phyloP scores from a whole-genome alignment of 2,113 vertebrate genomes.

The Alethe castanea region DNA sequence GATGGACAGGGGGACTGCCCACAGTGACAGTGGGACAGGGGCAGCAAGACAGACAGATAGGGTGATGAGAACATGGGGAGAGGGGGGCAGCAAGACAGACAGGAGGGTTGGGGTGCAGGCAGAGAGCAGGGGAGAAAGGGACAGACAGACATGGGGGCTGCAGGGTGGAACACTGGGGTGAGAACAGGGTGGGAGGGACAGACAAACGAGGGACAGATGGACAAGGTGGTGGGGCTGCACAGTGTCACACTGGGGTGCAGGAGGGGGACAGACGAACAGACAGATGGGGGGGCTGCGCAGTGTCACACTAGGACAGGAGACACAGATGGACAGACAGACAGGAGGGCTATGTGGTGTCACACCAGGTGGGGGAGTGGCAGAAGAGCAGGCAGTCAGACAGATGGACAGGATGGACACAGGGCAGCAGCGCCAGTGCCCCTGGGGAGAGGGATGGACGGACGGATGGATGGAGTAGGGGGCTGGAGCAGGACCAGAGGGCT shows the following conservation, averaged over 20 bases:
- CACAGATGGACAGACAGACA: neutral
- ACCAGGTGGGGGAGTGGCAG: neutral
- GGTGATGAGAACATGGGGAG: neutral
- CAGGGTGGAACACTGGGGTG: neutral
- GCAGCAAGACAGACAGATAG: neutral
- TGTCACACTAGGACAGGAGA: neutral
- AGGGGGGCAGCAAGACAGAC: rapidly evolving
- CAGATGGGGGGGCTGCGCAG: neutral
- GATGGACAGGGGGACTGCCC: neutral
- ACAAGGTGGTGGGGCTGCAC: neutral
- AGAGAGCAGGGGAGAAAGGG: neutral
- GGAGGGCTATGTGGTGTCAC: neutral
- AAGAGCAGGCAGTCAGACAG: neutral
- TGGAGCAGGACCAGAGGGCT: neutral
- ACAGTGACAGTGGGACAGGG: neutral
- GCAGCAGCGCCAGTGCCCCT: neutral
- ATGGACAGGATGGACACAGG: neutral
- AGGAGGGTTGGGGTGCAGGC: neutral
- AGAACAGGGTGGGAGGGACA: neutral
- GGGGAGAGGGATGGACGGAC: neutral
- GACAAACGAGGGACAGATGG: neutral
- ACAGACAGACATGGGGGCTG: neutral
- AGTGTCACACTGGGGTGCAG: neutral
- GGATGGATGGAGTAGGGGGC: neutral
- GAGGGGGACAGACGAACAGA: neutral